phyloP scores from a whole-genome alignment of 1,140 invertebrate genomes.

The Neodiprion pinetum region DNA sequence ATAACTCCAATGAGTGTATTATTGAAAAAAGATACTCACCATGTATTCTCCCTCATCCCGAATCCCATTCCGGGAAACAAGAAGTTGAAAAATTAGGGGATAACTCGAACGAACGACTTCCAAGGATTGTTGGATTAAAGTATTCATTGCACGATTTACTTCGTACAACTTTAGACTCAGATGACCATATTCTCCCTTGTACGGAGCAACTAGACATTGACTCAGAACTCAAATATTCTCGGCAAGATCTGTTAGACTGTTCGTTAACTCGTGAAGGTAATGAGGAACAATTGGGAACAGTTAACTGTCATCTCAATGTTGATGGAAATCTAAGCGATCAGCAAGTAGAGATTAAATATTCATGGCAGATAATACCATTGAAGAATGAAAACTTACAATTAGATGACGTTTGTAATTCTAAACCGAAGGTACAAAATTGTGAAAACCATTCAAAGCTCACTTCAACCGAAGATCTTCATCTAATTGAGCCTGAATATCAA shows the following conservation, averaged over 20 bases:
- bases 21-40: too few relatives aligned
- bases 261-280: constrained; percentile 25
- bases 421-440: neutral
- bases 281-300: neutral
- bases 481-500: neutral
- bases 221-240: constrained; percentile 23
- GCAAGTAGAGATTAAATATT: constrained; percentile 41
- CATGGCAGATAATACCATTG: constrained; percentile 38
- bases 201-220: neutral
- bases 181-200: neutral
- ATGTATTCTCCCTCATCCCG: too few relatives aligned
- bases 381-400: neutral
- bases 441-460: neutral
- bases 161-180: neutral
- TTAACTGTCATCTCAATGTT: neutral
- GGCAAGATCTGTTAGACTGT: constrained; percentile 27
- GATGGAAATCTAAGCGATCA: constrained; percentile 1
- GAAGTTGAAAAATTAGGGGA: neutral
- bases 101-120: neutral
- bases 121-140: neutral
- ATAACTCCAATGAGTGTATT: too few relatives aligned
- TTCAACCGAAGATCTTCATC: neutral
- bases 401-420: neutral
- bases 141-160: neutral
- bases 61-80: too few relatives aligned